Conservation (phyloP, 2,888 invertebrate genomes). For the Synanthedon myopaeformis region DNA sequence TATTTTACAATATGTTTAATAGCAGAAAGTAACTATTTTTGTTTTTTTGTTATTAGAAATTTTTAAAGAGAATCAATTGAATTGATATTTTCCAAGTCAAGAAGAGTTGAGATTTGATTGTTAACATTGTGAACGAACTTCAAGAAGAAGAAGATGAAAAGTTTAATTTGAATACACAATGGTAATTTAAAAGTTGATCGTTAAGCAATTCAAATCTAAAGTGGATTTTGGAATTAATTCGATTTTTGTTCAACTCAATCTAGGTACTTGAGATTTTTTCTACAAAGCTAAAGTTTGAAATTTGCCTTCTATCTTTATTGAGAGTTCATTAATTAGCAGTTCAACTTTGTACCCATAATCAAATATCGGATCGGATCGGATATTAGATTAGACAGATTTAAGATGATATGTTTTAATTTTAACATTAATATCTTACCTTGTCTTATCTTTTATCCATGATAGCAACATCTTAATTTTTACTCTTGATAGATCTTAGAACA, state of each 20-base stretch:
- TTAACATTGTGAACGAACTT: conserved; percentile 32
- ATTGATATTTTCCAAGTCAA: background rate
- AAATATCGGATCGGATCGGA: too few species aligned
- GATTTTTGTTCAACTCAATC: conserved; percentile 47
- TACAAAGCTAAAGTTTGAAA: conserved; percentile 27
- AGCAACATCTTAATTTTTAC: too few species aligned
- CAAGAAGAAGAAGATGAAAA: conserved; percentile 21
- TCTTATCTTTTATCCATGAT: too few species aligned
- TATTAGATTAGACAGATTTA: too few species aligned
- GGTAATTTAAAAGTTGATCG: conserved; percentile 47
- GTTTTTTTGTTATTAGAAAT: too few species aligned
- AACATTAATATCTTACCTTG: too few species aligned
- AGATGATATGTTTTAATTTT: too few species aligned
- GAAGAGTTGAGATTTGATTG: conserved; percentile 20
- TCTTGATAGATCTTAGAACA: too few species aligned
- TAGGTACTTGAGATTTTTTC: conserved; percentile 28
- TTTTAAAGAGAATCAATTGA: too few species aligned
- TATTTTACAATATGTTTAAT: too few species aligned
- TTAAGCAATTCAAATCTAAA: conserved; percentile 48
- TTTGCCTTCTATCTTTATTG: conserved; percentile 28
- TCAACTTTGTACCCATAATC: background rate
- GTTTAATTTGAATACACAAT: conserved; percentile 51
- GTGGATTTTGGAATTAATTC: conserved; percentile 53
- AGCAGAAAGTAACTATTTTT: too few species aligned
- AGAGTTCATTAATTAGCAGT: conserved; percentile 10